Conservation (phyloP, 2,797 vertebrate genomes). For the Delichon dasypus region DNA sequence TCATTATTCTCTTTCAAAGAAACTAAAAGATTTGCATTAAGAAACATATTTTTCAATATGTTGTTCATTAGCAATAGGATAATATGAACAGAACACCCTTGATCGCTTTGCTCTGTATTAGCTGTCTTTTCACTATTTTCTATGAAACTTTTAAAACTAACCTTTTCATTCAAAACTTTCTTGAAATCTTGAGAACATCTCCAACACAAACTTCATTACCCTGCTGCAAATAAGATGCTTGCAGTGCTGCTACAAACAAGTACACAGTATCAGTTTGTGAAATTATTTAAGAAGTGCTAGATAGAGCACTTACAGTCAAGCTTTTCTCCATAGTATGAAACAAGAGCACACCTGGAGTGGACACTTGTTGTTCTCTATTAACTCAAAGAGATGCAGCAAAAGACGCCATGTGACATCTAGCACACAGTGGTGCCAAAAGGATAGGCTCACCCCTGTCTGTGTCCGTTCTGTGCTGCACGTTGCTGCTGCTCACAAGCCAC, state of each 20-base stretch:
- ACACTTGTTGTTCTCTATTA: neutral
- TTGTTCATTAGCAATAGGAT: neutral
- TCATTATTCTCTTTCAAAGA: neutral
- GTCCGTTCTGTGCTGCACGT: neutral
- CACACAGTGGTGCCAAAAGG: neutral
- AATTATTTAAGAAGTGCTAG: neutral
- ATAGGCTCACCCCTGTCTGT: neutral
- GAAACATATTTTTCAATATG: neutral
- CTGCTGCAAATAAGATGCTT: neutral
- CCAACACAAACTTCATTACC: neutral
- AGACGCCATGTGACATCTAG: neutral
- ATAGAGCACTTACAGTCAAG: neutral
- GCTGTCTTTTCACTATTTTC: neutral
- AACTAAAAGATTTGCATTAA: neutral
- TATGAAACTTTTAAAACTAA: neutral
- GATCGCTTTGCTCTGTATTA: neutral
- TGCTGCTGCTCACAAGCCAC: neutral
- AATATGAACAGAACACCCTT: neutral
- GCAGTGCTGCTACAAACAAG: neutral
- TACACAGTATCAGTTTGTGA: neutral
- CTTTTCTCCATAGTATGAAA: neutral
- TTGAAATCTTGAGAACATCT: neutral
- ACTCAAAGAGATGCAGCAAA: neutral
- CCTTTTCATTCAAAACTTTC: neutral
- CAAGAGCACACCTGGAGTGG: accelerated